These are phyloP conservation scores for Ormyrus labotus DNA, from an alignment of 2,888 invertebrate species.

Conservation along the genomic window DNA sequence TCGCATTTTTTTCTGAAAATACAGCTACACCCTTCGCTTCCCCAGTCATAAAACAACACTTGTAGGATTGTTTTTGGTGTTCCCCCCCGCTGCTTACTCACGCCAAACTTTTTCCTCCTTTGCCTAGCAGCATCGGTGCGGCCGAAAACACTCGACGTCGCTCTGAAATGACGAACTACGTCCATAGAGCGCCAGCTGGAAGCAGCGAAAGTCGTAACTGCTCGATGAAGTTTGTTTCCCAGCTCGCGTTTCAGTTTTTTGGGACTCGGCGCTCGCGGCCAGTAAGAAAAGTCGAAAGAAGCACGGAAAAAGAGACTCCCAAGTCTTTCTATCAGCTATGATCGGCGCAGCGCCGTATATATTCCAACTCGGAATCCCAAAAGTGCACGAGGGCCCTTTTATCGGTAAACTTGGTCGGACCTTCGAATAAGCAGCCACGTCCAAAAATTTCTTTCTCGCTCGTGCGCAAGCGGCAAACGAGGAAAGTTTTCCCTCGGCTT, in stretches of 20 bases:
- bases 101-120: constrained; percentile 13
- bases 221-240: constrained; percentile 16
- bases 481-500: constrained; percentile 46
- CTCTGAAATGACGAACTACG: no score
- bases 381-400: constrained; percentile 25
- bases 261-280: background rate
- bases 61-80: constrained; percentile 35
- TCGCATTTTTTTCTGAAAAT: no score
- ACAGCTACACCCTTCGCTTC: no score
- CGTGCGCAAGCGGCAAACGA: constrained; percentile 44
- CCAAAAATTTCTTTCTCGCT: constrained; percentile 5
- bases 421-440: background rate
- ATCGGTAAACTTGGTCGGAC: constrained; percentile 24
- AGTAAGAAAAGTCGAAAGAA: constrained; percentile 7
- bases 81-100: background rate
- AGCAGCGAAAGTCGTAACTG: background rate
- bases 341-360: background rate
- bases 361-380: background rate
- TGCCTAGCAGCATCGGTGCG: background rate
- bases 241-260: background rate
- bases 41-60: constrained; percentile 29
- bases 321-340: constrained; percentile 13
- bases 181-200: no score
- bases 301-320: background rate
- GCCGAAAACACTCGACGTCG: constrained; percentile 1